A percentile compares a stretch with the other conserved stretches of the same genome.
phyloP scores from a whole-genome alignment of 2,113 vertebrate genomes.

The Cisticola juncidis region DNA sequence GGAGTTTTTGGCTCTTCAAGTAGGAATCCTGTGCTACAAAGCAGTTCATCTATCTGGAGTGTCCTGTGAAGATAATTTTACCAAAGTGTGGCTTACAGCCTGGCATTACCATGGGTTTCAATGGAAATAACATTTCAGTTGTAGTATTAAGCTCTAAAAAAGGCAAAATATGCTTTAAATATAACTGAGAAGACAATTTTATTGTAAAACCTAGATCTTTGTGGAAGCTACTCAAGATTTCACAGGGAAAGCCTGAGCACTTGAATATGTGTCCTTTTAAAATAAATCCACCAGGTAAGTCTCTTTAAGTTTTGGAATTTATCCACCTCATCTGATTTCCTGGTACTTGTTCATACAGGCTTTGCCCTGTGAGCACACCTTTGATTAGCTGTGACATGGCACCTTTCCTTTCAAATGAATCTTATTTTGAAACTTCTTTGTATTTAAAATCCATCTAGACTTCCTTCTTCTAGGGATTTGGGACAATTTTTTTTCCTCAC shows the following conservation, averaged over 20 bases:
- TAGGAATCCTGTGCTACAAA: neutral
- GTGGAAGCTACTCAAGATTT: neutral
- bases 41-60: neutral
- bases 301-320: conserved; percentile 21
- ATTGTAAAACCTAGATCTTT: neutral
- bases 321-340: conserved; percentile 4
- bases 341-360: conserved; percentile 50
- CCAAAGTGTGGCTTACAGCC: neutral
- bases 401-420: neutral
- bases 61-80: neutral
- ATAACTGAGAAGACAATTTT: neutral
- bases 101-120: neutral
- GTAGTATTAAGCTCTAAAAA: neutral
- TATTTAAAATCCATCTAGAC: neutral
- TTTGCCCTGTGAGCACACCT: neutral
- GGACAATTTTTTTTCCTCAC: neutral
- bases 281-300: neutral
- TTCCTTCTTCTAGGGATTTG: neutral
- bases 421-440: neutral
- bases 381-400: conserved; percentile 20
- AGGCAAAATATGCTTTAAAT: neutral
- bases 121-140: neutral
- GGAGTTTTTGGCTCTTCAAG: neutral
- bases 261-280: neutral
- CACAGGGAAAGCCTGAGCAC: neutral